Evolutionary conservation across 2,113 vertebrate species (phyloP).

Genomic region (Cebidichthys violaceus): DNA sequence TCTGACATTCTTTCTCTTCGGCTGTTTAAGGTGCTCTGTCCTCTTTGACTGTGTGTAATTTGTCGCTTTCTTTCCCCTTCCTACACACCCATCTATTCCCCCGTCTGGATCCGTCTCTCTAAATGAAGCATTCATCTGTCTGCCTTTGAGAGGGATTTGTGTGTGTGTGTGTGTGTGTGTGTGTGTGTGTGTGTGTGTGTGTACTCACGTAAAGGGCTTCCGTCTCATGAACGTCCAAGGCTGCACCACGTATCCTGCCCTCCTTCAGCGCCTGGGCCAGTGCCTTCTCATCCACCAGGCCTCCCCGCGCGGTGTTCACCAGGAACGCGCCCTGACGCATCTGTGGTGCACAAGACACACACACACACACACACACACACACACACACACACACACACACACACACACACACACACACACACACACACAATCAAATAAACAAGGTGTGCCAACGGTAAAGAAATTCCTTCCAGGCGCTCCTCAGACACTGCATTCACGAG

Average conservation of each 20-base stretch:
- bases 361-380: background rate
- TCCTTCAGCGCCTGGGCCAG: conserved; percentile 97
- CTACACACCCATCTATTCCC: conserved; percentile 11
- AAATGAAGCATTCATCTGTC: background rate
- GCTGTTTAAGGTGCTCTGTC: conserved; percentile 21
- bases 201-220: conserved; percentile 94
- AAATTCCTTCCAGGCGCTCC: background rate
- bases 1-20: conserved; percentile 7
- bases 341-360: conserved; percentile 71
- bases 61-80: conserved; percentile 6
- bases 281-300: conserved; percentile 98
- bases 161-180: background rate
- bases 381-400: conserved; percentile 7
- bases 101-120: background rate
- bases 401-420: background rate
- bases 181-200: background rate
- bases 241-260: conserved; percentile 96
- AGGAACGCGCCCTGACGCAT: conserved; percentile 99
- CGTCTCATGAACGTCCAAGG: conserved; percentile 95
- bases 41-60: background rate
- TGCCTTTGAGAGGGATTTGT: background rate
- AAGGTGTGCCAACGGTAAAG: background rate
- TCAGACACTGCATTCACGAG: background rate
- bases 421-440: conserved; percentile 12
- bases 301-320: conserved; percentile 94